phyloP scores from a whole-genome alignment of 1,140 invertebrate genomes.

The Listronotus oregonensis region DNA sequence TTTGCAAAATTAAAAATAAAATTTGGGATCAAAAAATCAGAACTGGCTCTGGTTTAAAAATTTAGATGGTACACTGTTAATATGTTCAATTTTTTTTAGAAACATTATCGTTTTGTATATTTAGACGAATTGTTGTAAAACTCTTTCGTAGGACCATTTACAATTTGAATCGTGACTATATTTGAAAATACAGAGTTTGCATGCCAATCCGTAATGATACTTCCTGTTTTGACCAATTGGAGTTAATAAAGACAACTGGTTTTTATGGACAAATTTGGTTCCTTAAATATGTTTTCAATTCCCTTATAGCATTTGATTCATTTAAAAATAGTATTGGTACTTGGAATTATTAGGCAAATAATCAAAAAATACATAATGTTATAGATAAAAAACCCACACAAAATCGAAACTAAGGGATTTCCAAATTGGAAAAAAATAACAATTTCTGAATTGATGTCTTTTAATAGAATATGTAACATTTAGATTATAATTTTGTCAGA shows the following conservation, averaged over 20 bases:
- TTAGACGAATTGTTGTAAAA: not conserved
- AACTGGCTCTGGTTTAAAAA: conserved; percentile 5
- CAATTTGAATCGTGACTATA: not conserved
- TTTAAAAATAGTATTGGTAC: no score
- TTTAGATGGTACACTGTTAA: not conserved
- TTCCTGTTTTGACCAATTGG: conserved; percentile 1
- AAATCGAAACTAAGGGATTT: no score
- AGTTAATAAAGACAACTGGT: conserved; percentile 12
- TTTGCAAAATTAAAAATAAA: conserved; percentile 2
- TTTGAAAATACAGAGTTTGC: not conserved
- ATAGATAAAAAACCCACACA: no score
- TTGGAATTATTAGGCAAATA: no score
- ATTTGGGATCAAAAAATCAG: conserved; percentile 9
- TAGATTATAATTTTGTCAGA: no score
- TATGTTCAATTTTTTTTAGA: conserved; percentile 10
- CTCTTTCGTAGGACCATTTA: conserved; percentile 10
- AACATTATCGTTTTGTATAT: conserved; percentile 11
- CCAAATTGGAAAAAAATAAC: no score
- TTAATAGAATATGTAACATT: no score
- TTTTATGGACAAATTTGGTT: not conserved
- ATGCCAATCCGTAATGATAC: not conserved
- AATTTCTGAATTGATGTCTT: no score
- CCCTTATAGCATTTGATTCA: no score
- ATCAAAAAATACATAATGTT: no score
- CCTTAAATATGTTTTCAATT: not conserved